phyloP scores from a whole-genome alignment of 2,113 vertebrate species.

The Eudyptes chrysolophus region DNA sequence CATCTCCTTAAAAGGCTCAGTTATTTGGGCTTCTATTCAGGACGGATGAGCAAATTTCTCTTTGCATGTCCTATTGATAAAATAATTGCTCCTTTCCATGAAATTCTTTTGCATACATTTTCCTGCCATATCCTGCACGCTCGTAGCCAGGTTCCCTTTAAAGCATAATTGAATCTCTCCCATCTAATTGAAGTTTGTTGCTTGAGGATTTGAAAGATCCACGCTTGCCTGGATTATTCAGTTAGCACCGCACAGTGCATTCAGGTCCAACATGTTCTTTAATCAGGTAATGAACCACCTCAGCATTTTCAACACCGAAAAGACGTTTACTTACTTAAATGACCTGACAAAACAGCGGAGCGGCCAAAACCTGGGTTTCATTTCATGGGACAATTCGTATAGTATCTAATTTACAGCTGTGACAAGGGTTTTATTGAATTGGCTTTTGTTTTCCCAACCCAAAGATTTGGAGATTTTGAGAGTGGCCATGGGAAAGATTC shows the following conservation, averaged over 20 bases:
- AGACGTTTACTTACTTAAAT: neutral
- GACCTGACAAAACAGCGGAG: neutral
- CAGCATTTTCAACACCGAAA: neutral
- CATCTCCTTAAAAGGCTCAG: neutral
- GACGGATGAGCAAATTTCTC: neutral
- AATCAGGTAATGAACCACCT: neutral
- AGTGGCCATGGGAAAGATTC: neutral
- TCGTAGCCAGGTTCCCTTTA: neutral
- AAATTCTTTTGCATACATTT: neutral
- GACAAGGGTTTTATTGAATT: neutral
- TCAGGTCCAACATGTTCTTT: neutral
- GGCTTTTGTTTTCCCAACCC: neutral
- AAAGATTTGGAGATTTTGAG: neutral
- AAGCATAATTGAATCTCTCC: neutral
- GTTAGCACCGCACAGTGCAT: neutral
- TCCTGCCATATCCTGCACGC: neutral
- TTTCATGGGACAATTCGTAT: neutral
- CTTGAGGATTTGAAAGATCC: neutral
- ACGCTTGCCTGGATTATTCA: neutral
- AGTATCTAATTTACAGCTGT: neutral
- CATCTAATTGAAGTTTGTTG: neutral
- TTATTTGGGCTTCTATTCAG: neutral
- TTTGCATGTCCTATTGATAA: neutral
- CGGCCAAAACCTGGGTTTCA: neutral
- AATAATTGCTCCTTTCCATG: neutral